Percentiles rank a stretch among this genome's conserved stretches.
phyloP scores from a whole-genome alignment of 2,797 vertebrate genomes.

The Paramormyrops hopkinsi region DNA sequence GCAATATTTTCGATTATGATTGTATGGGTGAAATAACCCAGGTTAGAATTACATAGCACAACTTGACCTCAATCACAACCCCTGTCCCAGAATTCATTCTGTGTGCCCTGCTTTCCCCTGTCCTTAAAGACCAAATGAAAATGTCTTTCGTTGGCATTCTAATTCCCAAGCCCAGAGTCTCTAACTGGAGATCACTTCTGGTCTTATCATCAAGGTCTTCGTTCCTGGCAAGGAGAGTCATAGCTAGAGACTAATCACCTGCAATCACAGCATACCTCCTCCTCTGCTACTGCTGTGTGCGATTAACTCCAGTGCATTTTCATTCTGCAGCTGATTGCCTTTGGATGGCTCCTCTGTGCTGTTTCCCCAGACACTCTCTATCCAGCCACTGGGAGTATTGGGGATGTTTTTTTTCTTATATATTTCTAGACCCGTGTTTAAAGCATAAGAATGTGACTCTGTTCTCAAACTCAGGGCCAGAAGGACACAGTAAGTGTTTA shows the following conservation, averaged over 20 bases:
- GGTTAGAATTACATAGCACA: neutral
- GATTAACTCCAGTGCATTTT: neutral
- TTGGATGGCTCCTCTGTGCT: neutral
- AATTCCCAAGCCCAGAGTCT: neutral
- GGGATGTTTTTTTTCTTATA: neutral
- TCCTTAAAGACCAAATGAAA: neutral
- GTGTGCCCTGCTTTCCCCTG: neutral
- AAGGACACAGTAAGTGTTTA: neutral
- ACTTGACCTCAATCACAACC: neutral
- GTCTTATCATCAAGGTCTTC: slow-evolving; percentile 5
- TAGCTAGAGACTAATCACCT: neutral
- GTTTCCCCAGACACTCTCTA: neutral
- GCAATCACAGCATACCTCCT: neutral
- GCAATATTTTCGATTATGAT: neutral
- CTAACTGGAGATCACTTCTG: neutral
- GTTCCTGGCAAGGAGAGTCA: neutral
- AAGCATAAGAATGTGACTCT: neutral
- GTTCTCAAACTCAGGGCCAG: neutral
- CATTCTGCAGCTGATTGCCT: neutral
- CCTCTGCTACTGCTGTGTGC: neutral
- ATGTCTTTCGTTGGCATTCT: neutral
- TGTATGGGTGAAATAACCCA: neutral
- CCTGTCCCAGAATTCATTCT: neutral
- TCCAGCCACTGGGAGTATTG: neutral
- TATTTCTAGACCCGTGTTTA: neutral